Evolutionary conservation across 2,113 vertebrate genomes (phyloP), one percentile per base, ranked within the genome.

Genomic region (Sturnira hondurensis): DNA sequence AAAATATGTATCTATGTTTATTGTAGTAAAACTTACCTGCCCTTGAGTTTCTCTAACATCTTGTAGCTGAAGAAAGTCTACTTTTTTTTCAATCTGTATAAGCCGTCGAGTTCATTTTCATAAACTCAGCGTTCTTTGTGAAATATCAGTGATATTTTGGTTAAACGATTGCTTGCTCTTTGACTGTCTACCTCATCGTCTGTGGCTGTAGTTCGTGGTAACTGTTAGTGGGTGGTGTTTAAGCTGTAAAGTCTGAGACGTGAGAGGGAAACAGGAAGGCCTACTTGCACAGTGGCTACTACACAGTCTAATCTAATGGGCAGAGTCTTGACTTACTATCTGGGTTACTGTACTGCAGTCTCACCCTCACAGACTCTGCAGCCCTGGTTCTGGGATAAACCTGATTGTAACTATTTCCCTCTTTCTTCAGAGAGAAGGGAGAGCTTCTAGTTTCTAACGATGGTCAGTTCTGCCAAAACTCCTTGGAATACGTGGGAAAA

Each of bases 61-160:
- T 5, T 78, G 38, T 47, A 89, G 41, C 76, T 63, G 22, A 80
- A 74, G 61, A 52, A 24, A 45, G n/a, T 33, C 50, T 47, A 38
- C 15, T 61, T 84, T 77, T 83, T 86, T 92, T 82, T 2, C 43
- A 78, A 73, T 45, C 16, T 71, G 0, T 61, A 8, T 61, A 80
- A 86, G 28, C 4, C 68, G 11, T 36, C 85, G 45, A 17, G 17
- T 54, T 84, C 50, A 17, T 71, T 50, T 78, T 70, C 22, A 58
- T 82, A n/a, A 43, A 28, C 43, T 78, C 10, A n/a, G 7, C 4
- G 33, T 92, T 82, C 20, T 33, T 33, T n/a, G 10, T 82, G 56
- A 47, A 70, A 58, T 61, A 16, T 65, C 73, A 76, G 19, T 94
- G 65, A 90, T 92, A 83, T 61, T 96, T 92, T 90, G 63, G 50